A percentile compares a stretch with the other conserved stretches of the same genome.
Evolutionary conservation across 2,797 vertebrate genomes (phyloP).

Genomic region (Malacoctenus gilli): DNA sequence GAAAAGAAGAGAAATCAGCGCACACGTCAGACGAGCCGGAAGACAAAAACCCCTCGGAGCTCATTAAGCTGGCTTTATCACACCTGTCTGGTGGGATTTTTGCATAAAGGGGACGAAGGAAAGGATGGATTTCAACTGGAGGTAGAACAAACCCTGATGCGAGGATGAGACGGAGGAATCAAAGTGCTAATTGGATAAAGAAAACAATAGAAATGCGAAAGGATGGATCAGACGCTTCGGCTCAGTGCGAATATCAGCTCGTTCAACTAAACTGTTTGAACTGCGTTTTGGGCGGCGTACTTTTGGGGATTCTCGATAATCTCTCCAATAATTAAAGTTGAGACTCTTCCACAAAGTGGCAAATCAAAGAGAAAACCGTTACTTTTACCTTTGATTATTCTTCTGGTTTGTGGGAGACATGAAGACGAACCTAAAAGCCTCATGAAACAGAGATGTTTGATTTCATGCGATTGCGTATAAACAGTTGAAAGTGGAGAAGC

Average conservation of each 20-base stretch:
- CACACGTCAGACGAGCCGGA: slow-evolving; percentile 6
- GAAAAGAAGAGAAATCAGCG: slow-evolving; percentile 22
- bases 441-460: no score
- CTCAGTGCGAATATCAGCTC: slow-evolving; percentile 13
- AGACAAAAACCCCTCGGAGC: slow-evolving; percentile 8
- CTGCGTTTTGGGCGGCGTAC: no score
- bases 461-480: no score
- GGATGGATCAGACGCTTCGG: no score
- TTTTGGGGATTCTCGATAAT: no score
- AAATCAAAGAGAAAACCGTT: neutral
- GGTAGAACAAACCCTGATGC: slow-evolving; percentile 21
- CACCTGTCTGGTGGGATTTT: slow-evolving; percentile 1
- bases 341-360: neutral
- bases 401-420: neutral
- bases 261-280: no score
- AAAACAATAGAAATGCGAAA: slow-evolving; percentile 15
- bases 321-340: slow-evolving; percentile 33
- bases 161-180: slow-evolving; percentile 13
- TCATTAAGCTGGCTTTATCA: slow-evolving; percentile 14
- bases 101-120: slow-evolving; percentile 2
- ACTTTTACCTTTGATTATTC: neutral
- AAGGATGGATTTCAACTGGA: slow-evolving; percentile 27
- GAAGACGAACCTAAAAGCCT: no score
- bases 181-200: slow-evolving; percentile 23
- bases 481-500: no score